Evolutionary conservation across 2,113 vertebrate genomes (phyloP).

Genomic region (Oenanthe melanoleuca): DNA sequence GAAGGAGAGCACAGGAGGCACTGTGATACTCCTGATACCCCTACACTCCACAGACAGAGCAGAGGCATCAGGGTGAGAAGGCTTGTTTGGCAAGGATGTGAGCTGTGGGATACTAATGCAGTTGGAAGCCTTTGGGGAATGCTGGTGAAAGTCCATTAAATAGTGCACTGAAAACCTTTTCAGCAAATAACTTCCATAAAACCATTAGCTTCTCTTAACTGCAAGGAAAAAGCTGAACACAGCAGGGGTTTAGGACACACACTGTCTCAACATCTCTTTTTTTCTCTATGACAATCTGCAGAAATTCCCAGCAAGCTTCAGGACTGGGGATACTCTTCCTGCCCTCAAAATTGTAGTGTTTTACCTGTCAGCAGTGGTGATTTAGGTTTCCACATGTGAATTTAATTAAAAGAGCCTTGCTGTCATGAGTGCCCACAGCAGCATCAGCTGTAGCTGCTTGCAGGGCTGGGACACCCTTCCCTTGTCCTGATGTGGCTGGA

Average conservation of each 20-base stretch:
- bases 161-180: not conserved
- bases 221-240: not conserved
- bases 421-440: rapidly evolving
- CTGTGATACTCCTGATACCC: not conserved
- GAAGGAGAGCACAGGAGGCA: not conserved
- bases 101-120: not conserved
- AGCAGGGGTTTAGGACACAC: not conserved
- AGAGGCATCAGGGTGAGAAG: not conserved
- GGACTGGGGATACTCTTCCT: not conserved
- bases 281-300: not conserved
- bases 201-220: slow-evolving; percentile 1
- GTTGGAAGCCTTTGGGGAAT: not conserved
- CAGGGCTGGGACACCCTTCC: not conserved
- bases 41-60: rapidly evolving
- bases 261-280: not conserved
- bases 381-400: not conserved
- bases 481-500: not conserved
- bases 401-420: rapidly evolving
- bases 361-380: not conserved
- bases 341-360: not conserved
- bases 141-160: slow-evolving; percentile 15
- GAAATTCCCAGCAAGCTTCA: not conserved
- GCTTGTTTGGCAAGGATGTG: not conserved
- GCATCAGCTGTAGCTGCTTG: not conserved
- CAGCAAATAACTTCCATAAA: slow-evolving; percentile 26